Evolutionary conservation across 2,888 invertebrate genomes (phyloP).

Genomic region (Ariolimax columbianus): DNA sequence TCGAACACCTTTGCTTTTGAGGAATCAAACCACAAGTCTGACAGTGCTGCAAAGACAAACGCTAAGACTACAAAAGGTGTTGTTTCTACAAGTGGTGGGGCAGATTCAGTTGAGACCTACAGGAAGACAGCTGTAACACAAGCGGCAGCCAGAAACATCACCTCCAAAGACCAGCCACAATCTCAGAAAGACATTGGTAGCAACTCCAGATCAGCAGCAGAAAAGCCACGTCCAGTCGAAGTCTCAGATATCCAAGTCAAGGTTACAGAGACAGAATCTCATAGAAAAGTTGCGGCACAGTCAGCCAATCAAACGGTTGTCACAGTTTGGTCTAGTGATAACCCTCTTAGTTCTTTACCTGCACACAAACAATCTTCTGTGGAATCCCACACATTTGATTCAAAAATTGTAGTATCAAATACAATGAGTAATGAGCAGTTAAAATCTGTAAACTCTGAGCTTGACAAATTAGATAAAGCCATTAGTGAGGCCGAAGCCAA

Average conservation of each 20-base stretch:
- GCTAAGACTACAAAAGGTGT: conserved; percentile 14
- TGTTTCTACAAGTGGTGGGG: background rate
- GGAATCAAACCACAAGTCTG: conserved; percentile 13
- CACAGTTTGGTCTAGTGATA: background rate
- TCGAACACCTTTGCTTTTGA: background rate
- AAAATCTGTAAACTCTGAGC: conserved; percentile 25
- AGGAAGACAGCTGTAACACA: conserved; percentile 37
- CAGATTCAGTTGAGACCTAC: background rate
- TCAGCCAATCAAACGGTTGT: background rate
- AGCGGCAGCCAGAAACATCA: background rate
- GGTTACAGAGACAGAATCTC: background rate
- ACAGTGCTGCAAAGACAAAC: conserved; percentile 7
- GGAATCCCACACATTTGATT: background rate
- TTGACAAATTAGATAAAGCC: conserved; percentile 40
- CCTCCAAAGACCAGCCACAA: background rate
- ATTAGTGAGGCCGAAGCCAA: conserved; percentile 35
- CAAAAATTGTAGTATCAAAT: conserved; percentile 1
- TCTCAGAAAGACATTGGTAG: background rate
- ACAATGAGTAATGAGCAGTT: conserved; percentile 21
- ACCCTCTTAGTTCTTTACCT: conserved; percentile 26
- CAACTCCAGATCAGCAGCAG: background rate
- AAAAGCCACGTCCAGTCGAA: background rate
- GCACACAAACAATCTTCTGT: background rate
- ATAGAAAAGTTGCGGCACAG: background rate
- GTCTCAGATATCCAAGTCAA: conserved; percentile 11